These are phyloP conservation scores for Hirtodrosophila confusa DNA, from an alignment of 2,888 invertebrate genomes.

Conservation along the genomic window DNA sequence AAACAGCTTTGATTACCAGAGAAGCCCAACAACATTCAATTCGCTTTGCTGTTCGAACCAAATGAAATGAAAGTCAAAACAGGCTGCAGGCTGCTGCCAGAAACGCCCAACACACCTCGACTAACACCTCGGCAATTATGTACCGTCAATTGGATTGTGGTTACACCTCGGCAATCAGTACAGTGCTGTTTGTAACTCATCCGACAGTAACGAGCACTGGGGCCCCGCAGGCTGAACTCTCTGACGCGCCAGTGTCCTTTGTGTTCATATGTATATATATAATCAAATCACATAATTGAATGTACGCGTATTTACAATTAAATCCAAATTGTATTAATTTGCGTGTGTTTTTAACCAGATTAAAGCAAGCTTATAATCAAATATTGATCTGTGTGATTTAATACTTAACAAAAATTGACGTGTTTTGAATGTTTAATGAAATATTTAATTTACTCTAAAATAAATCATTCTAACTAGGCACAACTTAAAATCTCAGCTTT, in stretches of 20 bases:
- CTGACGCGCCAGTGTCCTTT: background rate
- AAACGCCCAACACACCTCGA: slow-evolving; percentile 12
- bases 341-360: slow-evolving; percentile 16
- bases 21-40: background rate
- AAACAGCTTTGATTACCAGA: slow-evolving; percentile 3
- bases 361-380: slow-evolving; percentile 6
- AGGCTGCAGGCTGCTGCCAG: slow-evolving; percentile 1
- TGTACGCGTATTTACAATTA: slow-evolving; percentile 29
- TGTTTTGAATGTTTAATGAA: too few species aligned
- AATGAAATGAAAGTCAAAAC: too few species aligned
- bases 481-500: too few species aligned
- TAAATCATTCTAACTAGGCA: too few species aligned
- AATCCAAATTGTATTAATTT: slow-evolving; percentile 17
- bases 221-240: slow-evolving; percentile 12
- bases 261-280: slow-evolving; percentile 1
- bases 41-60: background rate
- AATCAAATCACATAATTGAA: slow-evolving; percentile 41
- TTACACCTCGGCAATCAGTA: slow-evolving; percentile 45
- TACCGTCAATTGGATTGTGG: slow-evolving; percentile 56
- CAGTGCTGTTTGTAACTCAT: slow-evolving; percentile 34
- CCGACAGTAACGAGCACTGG: slow-evolving; percentile 10
- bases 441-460: too few species aligned
- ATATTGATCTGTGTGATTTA: too few species aligned
- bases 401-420: too few species aligned
- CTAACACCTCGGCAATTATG: slow-evolving; percentile 55